phyloP scores from a whole-genome alignment of 2,113 vertebrate species.

The Forbesichthys agassizii region DNA sequence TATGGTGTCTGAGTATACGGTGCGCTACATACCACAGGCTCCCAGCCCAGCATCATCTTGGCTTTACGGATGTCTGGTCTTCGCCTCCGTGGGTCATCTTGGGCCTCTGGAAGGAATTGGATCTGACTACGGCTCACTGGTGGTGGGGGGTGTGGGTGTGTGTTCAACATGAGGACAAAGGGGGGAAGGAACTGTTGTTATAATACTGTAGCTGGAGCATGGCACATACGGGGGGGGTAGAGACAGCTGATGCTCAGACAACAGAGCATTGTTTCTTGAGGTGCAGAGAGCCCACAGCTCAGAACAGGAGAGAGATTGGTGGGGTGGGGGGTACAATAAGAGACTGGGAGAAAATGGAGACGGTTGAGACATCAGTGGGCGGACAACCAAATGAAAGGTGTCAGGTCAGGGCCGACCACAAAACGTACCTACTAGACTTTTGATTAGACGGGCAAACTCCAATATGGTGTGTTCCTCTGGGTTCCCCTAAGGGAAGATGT shows the following conservation, averaged over 20 bases:
- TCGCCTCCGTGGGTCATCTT: conserved; percentile 96
- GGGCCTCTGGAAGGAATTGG: conserved; percentile 96
- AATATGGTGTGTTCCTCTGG: conserved; percentile 97
- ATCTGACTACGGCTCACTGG: conserved; percentile 91
- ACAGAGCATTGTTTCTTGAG: neutral
- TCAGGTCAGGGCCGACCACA: neutral
- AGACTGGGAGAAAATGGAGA: neutral
- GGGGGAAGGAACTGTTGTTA: neutral
- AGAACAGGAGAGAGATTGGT: neutral
- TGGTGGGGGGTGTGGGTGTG: neutral
- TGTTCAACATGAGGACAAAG: neutral
- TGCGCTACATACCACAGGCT: conserved; percentile 88
- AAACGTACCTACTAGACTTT: conserved; percentile 88
- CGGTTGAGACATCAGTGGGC: neutral
- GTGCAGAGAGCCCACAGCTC: too few relatives aligned
- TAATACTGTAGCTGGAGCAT: neutral
- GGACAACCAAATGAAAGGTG: neutral
- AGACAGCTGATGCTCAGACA: neutral
- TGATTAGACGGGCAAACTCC: conserved; percentile 97
- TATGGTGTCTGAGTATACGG: too few relatives aligned
- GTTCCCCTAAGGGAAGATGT: conserved; percentile 84
- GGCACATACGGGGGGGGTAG: neutral
- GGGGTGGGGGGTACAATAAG: neutral
- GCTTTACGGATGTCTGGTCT: conserved; percentile 96
- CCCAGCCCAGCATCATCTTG: conserved; percentile 93